phyloP scores from a whole-genome alignment of 2,797 vertebrate species.

The Falco novaeseelandiae region DNA sequence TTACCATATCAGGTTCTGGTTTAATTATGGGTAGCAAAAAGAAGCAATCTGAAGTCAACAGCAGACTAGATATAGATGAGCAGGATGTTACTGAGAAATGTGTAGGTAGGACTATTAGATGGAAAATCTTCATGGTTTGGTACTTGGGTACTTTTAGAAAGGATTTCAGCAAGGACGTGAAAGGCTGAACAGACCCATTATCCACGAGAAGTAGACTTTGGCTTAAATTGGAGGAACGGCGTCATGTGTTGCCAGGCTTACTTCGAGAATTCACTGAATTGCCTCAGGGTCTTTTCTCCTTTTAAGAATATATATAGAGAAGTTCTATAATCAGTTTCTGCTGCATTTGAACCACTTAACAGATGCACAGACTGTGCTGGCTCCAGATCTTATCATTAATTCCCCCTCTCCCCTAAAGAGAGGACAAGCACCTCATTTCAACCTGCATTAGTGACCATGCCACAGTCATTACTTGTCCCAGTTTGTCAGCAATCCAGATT shows the following conservation, averaged over 20 bases:
- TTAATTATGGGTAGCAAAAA: background rate
- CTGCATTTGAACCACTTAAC: slow-evolving; percentile 33
- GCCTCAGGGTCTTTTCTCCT: slow-evolving; percentile 6
- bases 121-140: background rate
- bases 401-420: slow-evolving; percentile 14
- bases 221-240: background rate
- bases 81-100: background rate
- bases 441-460: slow-evolving; percentile 30
- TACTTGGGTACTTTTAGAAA: background rate
- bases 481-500: slow-evolving; percentile 57
- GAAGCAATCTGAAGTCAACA: background rate
- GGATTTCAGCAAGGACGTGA: background rate
- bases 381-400: slow-evolving; percentile 69
- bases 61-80: background rate
- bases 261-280: background rate
- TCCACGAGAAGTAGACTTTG: background rate
- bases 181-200: background rate
- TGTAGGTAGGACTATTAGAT: background rate
- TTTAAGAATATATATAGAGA: background rate
- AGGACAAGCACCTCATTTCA: slow-evolving; percentile 49
- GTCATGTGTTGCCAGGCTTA: background rate
- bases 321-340: slow-evolving; percentile 37
- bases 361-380: slow-evolving; percentile 47
- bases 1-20: background rate
- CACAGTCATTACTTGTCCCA: slow-evolving; percentile 12